These are phyloP conservation scores for Drosophila atripex DNA, from an alignment of 2,888 invertebrate species.

Conservation along the genomic window DNA sequence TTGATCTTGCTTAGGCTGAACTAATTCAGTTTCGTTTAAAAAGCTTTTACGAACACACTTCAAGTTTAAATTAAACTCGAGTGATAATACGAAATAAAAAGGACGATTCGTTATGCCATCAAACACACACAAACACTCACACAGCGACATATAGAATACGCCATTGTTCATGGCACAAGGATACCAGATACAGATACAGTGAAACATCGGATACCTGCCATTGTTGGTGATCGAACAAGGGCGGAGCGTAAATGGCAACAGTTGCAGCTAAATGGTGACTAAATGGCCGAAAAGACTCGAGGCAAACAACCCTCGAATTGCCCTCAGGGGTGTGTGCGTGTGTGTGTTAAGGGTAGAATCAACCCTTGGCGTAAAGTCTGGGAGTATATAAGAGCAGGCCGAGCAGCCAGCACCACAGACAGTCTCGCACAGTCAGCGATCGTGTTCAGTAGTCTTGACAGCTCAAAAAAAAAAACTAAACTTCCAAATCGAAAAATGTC, in stretches of 20 bases:
- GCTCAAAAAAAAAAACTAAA: conserved; percentile 3
- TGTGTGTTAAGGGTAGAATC: conserved; percentile 43
- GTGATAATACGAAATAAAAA: conserved; percentile 36
- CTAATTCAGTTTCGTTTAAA: conserved; percentile 34
- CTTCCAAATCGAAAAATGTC: conserved; percentile 86
- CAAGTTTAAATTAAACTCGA: conserved; percentile 44
- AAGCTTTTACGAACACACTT: conserved; percentile 29
- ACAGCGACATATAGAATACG: conserved; percentile 4
- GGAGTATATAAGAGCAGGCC: conserved; percentile 71
- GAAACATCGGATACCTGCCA: conserved; percentile 52
- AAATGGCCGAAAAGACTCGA: conserved; percentile 55
- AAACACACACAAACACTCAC: conserved; percentile 8
- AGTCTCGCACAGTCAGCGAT: conserved; percentile 75
- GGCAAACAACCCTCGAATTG: conserved; percentile 79
- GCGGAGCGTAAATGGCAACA: conserved; percentile 80
- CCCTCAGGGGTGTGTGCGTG: conserved; percentile 48
- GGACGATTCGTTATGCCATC: conserved; percentile 31
- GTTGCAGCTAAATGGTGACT: conserved; percentile 72
- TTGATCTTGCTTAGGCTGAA: conserved; percentile 21
- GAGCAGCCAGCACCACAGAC: conserved; percentile 46
- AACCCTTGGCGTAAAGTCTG: conserved; percentile 45
- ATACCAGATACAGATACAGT: conserved; percentile 20
- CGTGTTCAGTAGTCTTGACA: conserved; percentile 57
- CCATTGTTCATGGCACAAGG: conserved; percentile 30
- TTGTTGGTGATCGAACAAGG: conserved; percentile 68